Evolutionary conservation across 2,888 invertebrate genomes (phyloP).

Genomic region (Chymomyza amoena): DNA sequence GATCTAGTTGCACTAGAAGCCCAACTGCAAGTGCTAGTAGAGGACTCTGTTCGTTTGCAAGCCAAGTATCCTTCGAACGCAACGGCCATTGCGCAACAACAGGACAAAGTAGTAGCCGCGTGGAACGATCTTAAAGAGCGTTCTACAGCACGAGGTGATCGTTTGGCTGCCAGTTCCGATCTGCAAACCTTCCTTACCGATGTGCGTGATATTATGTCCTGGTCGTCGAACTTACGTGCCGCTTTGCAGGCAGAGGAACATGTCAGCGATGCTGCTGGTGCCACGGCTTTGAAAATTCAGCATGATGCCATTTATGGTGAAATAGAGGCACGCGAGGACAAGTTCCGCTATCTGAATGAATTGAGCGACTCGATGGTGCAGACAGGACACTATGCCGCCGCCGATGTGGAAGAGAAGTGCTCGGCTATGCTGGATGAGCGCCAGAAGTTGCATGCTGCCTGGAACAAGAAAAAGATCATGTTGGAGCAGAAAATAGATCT

Average conservation of each 20-base stretch:
- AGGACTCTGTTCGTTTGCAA: conserved; percentile 93
- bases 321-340: conserved; percentile 92
- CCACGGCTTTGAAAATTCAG: conserved; percentile 90
- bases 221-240: conserved; percentile 89
- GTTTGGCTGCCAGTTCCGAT: conserved; percentile 91
- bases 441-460: conserved; percentile 88
- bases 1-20: conserved; percentile 95
- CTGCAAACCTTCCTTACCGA: conserved; percentile 93
- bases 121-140: conserved; percentile 93
- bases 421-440: conserved; percentile 88
- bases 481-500: conserved; percentile 94
- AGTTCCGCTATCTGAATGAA: conserved; percentile 86
- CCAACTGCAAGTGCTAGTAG: conserved; percentile 92
- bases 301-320: conserved; percentile 90
- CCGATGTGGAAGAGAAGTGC: conserved; percentile 89
- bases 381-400: conserved; percentile 89
- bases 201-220: conserved; percentile 91
- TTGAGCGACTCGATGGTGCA: conserved; percentile 91
- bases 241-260: conserved; percentile 89
- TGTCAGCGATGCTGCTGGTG: conserved; percentile 89
- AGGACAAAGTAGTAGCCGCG: conserved; percentile 89
- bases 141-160: conserved; percentile 88
- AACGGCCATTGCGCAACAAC: conserved; percentile 91
- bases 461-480: conserved; percentile 93
- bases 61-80: conserved; percentile 95